Conservation (phyloP, 2,888 invertebrate genomes). For the Serripes groenlandicus region DNA sequence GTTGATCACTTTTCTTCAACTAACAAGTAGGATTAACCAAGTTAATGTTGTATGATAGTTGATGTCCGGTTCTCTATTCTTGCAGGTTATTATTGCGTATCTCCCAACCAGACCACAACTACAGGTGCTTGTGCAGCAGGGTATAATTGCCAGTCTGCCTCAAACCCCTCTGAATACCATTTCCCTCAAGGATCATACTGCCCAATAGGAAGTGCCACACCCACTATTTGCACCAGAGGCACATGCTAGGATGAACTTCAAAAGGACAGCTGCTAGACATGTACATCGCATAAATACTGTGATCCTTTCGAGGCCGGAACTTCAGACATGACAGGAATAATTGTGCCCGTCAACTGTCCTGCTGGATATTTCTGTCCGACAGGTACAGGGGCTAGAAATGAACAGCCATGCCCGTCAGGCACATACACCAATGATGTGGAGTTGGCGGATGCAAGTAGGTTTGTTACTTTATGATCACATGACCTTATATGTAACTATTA, state of each 20-base stretch:
- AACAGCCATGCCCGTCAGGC: constrained; percentile 83
- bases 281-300: constrained; percentile 81
- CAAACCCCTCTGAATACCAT: constrained; percentile 73
- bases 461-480: too few relatives aligned
- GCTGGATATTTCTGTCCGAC: constrained; percentile 82
- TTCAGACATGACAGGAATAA: constrained; percentile 81
- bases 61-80: too few relatives aligned
- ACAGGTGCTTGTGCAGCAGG: constrained; percentile 79
- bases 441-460: too few relatives aligned
- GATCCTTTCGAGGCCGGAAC: constrained; percentile 79
- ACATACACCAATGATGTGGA: too few relatives aligned
- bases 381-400: constrained; percentile 76
- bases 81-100: constrained; percentile 83
- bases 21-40: too few relatives aligned
- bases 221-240: constrained; percentile 80
- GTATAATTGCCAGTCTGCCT: constrained; percentile 82
- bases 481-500: too few relatives aligned
- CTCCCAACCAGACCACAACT: constrained; percentile 75
- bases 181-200: constrained; percentile 83
- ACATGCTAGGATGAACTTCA: constrained; percentile 74
- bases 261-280: constrained; percentile 74
- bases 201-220: constrained; percentile 78
- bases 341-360: constrained; percentile 78
- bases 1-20: too few relatives aligned
- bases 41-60: too few relatives aligned